These are phyloP conservation scores for Lepisosteus osseus DNA, from an alignment of 2,113 vertebrate genomes.

Conservation along the genomic window DNA sequence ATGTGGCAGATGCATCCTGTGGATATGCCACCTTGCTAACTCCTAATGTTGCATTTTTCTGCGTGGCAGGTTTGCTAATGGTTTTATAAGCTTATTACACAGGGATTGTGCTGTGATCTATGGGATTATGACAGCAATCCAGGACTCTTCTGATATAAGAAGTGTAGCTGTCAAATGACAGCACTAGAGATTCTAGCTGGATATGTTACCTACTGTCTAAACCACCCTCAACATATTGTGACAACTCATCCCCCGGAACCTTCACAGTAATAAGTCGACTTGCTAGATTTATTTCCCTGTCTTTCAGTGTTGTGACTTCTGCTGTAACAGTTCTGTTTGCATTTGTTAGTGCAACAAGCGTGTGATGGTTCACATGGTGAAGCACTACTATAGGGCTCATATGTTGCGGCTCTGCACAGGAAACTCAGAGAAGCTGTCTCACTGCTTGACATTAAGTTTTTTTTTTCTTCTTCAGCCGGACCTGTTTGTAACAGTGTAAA, in stretches of 20 bases:
- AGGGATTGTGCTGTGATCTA: slow-evolving; percentile 2
- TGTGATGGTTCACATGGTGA: no score
- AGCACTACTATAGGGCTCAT: no score
- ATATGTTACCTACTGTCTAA: not conserved
- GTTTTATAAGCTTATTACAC: slow-evolving; percentile 13
- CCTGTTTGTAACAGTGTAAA: no score
- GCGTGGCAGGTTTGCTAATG: slow-evolving; percentile 12
- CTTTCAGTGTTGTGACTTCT: no score
- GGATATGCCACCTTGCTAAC: not conserved
- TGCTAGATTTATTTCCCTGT: no score
- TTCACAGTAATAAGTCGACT: no score
- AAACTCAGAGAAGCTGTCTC: no score
- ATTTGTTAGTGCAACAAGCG: no score
- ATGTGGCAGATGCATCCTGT: not conserved
- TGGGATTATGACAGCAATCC: slow-evolving; percentile 14
- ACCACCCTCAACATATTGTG: not conserved
- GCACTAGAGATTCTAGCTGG: not conserved
- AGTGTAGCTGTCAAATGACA: not conserved
- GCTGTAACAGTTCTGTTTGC: no score
- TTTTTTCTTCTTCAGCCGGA: no score
- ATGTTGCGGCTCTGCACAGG: no score
- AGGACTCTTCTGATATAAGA: not conserved
- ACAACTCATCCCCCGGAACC: not conserved
- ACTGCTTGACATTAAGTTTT: no score
- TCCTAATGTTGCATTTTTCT: not conserved